Percentiles rank a stretch among this genome's conserved stretches.
These are phyloP conservation scores for Benthosema pterotum DNA, from an alignment of 2,797 vertebrate species.

Conservation along the genomic window DNA sequence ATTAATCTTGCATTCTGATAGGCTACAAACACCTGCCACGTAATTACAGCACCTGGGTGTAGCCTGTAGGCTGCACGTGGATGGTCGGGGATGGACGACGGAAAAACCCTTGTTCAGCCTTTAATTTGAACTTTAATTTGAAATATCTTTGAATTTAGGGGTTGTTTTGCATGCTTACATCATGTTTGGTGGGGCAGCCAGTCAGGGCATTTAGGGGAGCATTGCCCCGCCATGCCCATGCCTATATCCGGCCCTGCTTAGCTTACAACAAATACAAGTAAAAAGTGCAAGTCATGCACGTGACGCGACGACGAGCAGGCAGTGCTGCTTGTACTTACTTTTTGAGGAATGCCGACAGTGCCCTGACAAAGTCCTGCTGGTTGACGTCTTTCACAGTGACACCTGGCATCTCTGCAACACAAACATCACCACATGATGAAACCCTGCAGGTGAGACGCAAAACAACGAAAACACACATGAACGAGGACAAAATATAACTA, in stretches of 20 bases:
- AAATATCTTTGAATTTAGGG: too few relatives aligned
- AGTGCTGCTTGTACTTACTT: too few relatives aligned
- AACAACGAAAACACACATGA: neutral
- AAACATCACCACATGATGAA: conserved; percentile 3
- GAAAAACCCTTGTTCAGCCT: too few relatives aligned
- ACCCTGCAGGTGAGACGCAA: conserved; percentile 31
- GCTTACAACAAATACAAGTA: neutral
- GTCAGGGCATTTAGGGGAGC: too few relatives aligned
- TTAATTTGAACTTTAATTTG: too few relatives aligned
- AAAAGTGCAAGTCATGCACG: conserved; percentile 14
- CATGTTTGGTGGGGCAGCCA: too few relatives aligned
- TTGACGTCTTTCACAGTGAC: conserved; percentile 91
- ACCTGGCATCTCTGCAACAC: conserved; percentile 81
- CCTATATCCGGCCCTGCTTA: too few relatives aligned
- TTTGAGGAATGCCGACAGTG: conserved; percentile 87
- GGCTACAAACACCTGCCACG: too few relatives aligned
- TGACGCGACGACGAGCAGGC: neutral
- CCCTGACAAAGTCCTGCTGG: conserved; percentile 92
- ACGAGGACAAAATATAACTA: neutral
- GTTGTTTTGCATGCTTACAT: too few relatives aligned
- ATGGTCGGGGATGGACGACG: too few relatives aligned
- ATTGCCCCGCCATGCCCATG: too few relatives aligned
- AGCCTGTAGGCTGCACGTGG: neutral
- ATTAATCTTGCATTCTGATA: too few relatives aligned
- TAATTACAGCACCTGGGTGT: neutral